Base-by-base conservation (phyloP, 2,888 invertebrate genomes). In the Molorchus minor region DNA sequence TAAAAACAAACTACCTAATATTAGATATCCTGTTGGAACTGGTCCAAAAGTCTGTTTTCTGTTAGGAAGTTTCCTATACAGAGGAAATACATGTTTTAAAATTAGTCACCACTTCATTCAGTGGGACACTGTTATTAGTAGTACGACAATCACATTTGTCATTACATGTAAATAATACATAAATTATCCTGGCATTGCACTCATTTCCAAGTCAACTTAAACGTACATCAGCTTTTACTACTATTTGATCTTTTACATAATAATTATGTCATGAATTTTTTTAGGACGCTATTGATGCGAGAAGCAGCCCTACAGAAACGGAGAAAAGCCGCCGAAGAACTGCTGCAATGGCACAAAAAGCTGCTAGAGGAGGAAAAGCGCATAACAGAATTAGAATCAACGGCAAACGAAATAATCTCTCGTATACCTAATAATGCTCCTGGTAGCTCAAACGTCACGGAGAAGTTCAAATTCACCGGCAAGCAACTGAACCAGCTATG, bases 261-360 rank as follows among this genome's bases (percentile, higher is more conserved):
- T 46, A 45, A n/a, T 64, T 58, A 46, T 25, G 16, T 38, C 19
- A 17, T 10, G 35, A 25, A 29, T 47, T 47, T 29, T 69, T 71
- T 64, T 68, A 82, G 81, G 67, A 75, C 77, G 16, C 71, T 85
- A 58, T 78, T 79, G 67, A 81, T 82, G 75, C 80, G 83, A 51
- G 84, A 84, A 74, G 78, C 77, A 33, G 82, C 82, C 55, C 72
- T 84, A 51, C 76, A 79, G 53, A 79, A 80, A 66, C 79, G 84
- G 16, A 77, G 82, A 46, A 78, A 82, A 70, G 80, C 81, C 65
- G 83, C 83, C 30, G 83, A 84, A 72, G 81, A 81, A 61, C 71
- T 85, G 51, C 71, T 84, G 66, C 77, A 82, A 79, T 84, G 84
- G 84, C 83, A 84, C 75, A 82, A 82, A 64, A 81, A 82, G 53